Evolutionary conservation across 2,888 invertebrate species (phyloP), one percentile per base, ranked within the genome.

Genomic region (Charanyca ferruginea): DNA sequence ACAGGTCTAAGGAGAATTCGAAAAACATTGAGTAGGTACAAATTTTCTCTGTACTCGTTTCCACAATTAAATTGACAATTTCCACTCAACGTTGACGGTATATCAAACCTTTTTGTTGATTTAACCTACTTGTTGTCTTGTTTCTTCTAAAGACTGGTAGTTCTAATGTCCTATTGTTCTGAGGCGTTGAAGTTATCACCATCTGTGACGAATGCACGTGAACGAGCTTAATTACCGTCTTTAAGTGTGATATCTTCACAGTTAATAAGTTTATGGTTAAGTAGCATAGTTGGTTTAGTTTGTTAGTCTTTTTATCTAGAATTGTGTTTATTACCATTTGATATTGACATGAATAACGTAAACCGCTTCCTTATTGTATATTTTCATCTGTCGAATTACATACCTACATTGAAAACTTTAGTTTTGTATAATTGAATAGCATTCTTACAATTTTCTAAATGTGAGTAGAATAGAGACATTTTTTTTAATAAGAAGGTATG

Each of bases 91-190:
- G 20, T 18, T 66, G 47, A 45, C 42, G 23, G 64, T 65, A 20
- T 61, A 79, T 67, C 41, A 67, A 66, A 32, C 35, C 18, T 78
- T 78, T 79, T 78, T 79, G 64, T 67, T 57, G 22, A 28, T 71
- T 47, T 52, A 68, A 20, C 67, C 59, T 71, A 71, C 55, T 51
- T 73, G 64, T 23, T 20, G n/a, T 22, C 25, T 58, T 23, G 42
- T 66, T 76, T 76, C 64, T 72, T 67, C 22, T 65, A 45, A 49
- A 28, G 20, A 20, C 16, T 49, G 62, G 47, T 38, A 22, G n/a
- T n/a, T n/a, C 45, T 79, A 72, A 79, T 76, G 59, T 44, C 13
- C 66, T 53, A 72, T 78, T 78, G 79, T 78, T 79, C 59, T 20
- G 3, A 61, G 35, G 47, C 57, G 62, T 72, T 71, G 52, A 63